Base-by-base conservation (phyloP, 1,140 invertebrate species). In the Limonius californicus region DNA sequence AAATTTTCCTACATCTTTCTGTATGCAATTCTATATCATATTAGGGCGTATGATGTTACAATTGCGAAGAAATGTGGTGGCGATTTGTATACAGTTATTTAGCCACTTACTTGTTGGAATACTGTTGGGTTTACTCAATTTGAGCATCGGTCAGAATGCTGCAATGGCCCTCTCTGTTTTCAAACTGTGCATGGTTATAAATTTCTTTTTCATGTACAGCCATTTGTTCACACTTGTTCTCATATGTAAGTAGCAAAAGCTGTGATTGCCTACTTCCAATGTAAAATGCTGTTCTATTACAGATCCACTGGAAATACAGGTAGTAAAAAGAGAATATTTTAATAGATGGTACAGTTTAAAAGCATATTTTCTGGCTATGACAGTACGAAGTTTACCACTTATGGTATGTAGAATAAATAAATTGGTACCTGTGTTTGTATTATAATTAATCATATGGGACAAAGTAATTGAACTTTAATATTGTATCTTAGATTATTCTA, bases 301-400 rank as follows among this genome's bases (percentile, higher is more conserved):
- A 97, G 94, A 94, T 86, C 94, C 94, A 0, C 80, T 87, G 9
- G 93, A 97, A 80, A 89, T 95, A 45, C 83, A 87, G 43, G 80
- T 95, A 2, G 79, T 97, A 64, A 89, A 91, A 63, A 79, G 92
- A 53, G 95, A 98, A 78, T 89, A 96, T 72, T 90, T 95, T 66
- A 98, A 98, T 76, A 85, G 91, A 64, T 98, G 94, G 94, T 98
- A 96, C 76, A 87, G 89, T 18, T 76, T 97, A 9, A 91, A 91
- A 74, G 87, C 94, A 0, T 97, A 97, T 73, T 97, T 93, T 73
- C 81, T 88, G 7, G 92, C 94, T 0, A 83, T 91, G 66, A 89
- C 91, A 0, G 72, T 94, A 57, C 84, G 91, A 0, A 82, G 82
- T 42, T 79, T 90, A 19, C 89, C 89, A 3, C 71, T 78, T 1